Evolutionary conservation across 2,797 vertebrate genomes (phyloP).

Genomic region (Neoniphon sammara): DNA sequence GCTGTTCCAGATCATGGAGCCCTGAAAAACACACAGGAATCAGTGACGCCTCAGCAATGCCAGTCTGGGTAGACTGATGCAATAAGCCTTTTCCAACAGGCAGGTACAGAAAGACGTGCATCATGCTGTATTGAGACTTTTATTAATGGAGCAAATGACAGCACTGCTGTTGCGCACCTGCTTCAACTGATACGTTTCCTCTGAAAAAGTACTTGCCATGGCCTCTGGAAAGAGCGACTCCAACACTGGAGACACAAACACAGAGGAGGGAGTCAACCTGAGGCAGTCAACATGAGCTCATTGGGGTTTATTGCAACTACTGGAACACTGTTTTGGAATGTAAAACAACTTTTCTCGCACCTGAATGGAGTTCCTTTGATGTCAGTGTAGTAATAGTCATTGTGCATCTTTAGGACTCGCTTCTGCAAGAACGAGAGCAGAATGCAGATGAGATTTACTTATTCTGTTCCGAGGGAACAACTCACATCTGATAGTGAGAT

Average conservation of each 20-base stretch:
- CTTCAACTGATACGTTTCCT: constrained; percentile 94
- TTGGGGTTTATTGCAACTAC: not conserved
- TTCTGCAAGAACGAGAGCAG: constrained; percentile 83
- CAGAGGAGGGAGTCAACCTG: constrained; percentile 17
- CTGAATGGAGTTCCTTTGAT: constrained; percentile 99
- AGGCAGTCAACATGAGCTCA: constrained; percentile 2
- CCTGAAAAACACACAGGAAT: constrained; percentile 84
- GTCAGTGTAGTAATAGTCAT: constrained; percentile 99
- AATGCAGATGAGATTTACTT: constrained; percentile 24
- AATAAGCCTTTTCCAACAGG: constrained; percentile 40
- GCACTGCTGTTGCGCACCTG: constrained; percentile 82
- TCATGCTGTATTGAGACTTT: constrained; percentile 13
- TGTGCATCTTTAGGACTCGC: constrained; percentile 97
- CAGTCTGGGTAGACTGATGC: constrained; percentile 37
- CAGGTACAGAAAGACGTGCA: constrained; percentile 30
- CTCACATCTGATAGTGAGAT: constrained; percentile 28
- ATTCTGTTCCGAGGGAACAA: constrained; percentile 10
- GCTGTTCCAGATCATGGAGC: constrained; percentile 97
- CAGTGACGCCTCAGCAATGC: constrained; percentile 75
- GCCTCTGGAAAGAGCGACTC: constrained; percentile 95
- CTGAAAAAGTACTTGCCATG: constrained; percentile 98
- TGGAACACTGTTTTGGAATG: not conserved
- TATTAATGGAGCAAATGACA: constrained; percentile 14
- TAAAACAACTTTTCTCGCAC: constrained; percentile 70
- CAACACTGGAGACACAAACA: constrained; percentile 84